Base-by-base conservation (phyloP, 2,113 vertebrate species). In the Grallaria varia region DNA sequence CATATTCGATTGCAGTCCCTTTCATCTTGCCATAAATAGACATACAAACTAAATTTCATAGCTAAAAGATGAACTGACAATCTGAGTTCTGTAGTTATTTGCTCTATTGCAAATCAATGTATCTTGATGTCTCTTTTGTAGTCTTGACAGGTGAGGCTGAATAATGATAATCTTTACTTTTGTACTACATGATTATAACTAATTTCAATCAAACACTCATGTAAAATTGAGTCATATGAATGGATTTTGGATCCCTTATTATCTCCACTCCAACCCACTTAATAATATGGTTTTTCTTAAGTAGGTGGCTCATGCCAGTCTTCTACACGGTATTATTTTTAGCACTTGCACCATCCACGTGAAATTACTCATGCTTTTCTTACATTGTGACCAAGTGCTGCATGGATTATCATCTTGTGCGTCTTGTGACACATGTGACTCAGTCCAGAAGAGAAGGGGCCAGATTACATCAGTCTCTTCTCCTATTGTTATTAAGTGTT, bases 151-250 rank as follows among this genome's bases (percentile, higher is more conserved):
- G 15, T 82, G 45, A 53, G 37, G 67, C 6, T 87, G 76, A 84
- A 74, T 85, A 73, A 76, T 77, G 58, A 72, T 71, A 83, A 80
- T 64, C 68, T 85, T 95, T 89, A 12, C 40, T 75, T 81, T 77
- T 87, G 52, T 58, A 20, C 71, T 71, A 28, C 69, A 55, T 0
- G 0, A 76, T 45, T 95, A 37, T 68, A 95, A 87, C 56, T 58
- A 40, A 90, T 90, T 94, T 91, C 92, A 88, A 44, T 88, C 74
- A 94, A 79, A 30, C 27, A 50, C 35, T 94, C 90, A 47, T 88
- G 68, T 95, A 76, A 90, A 91, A 91, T 78, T 93, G 78, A 95
- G 81, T 90, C n/a, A 68, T 31, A 30, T 42, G 39, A 90, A 60
- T 80, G 62, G 59, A 68, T 55, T 68, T 90, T 59, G 49, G 40